Conservation (phyloP, 2,888 invertebrate species). For the Dilophus febrilis region DNA sequence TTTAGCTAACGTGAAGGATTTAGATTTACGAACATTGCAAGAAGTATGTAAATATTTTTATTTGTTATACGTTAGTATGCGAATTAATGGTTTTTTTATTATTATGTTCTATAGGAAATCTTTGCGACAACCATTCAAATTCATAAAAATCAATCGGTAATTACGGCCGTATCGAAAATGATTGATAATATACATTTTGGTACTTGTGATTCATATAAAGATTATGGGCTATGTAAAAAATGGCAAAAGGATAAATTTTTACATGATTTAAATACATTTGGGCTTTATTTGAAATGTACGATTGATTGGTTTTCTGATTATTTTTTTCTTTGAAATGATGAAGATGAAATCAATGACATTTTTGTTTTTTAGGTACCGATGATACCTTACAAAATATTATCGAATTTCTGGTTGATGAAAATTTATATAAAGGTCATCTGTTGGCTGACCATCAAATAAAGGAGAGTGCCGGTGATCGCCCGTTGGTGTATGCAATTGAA, state of each 20-base stretch:
- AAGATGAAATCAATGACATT: no score
- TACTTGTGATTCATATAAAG: slow-evolving; percentile 29
- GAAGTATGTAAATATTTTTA: slow-evolving; percentile 26
- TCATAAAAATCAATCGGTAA: slow-evolving; percentile 17
- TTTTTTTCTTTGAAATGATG: slow-evolving; percentile 34
- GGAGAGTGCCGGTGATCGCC: slow-evolving; percentile 37
- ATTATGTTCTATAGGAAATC: slow-evolving; percentile 23
- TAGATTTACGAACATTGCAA: slow-evolving; percentile 47
- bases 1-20: slow-evolving; percentile 35
- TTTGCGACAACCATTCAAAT: slow-evolving; percentile 21
- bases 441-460: slow-evolving; percentile 40
- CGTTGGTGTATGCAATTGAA: slow-evolving; percentile 44
- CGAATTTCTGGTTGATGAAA: slow-evolving; percentile 39
- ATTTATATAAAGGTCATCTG: slow-evolving; percentile 39
- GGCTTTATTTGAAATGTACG: slow-evolving; percentile 34
- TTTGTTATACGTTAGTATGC: slow-evolving; percentile 14
- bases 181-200: slow-evolving; percentile 27
- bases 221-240: slow-evolving; percentile 36
- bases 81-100: no score
- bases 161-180: slow-evolving; percentile 19
- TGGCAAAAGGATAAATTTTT: slow-evolving; percentile 37
- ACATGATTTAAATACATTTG: slow-evolving; percentile 38
- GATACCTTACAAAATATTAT: slow-evolving; percentile 44
- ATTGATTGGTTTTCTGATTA: slow-evolving; percentile 9
- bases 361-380: slow-evolving; percentile 44